A percentile compares a stretch with the other conserved stretches of the same genome.
Conservation (phyloP, 2,888 invertebrate genomes). For the Peribatodes rhomboidaria region DNA sequence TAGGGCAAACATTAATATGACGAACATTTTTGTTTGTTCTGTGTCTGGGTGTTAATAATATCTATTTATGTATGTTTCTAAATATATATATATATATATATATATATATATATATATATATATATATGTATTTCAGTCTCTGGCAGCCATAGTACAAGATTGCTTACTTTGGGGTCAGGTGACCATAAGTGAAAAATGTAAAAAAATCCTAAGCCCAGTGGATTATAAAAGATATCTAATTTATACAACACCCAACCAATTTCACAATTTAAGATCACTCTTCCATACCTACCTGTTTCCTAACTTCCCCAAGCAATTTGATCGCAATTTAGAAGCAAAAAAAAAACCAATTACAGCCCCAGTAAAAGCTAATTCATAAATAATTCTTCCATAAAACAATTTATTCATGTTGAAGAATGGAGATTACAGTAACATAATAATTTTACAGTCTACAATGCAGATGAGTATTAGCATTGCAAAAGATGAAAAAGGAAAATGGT, state of each 20-base stretch:
- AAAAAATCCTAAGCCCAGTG: too few relatives aligned
- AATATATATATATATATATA: too few relatives aligned
- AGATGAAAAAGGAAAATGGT: conserved; percentile 27
- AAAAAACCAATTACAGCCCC: conserved; percentile 24
- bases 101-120: too few relatives aligned
- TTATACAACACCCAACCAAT: neutral
- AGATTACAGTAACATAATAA: conserved; percentile 39
- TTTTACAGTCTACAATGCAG: conserved; percentile 33
- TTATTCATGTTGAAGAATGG: conserved; percentile 37
- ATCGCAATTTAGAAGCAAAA: conserved; percentile 17
- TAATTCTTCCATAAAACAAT: conserved; percentile 35
- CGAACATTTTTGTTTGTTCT: too few relatives aligned
- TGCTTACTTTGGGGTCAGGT: too few relatives aligned
- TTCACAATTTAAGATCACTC: neutral
- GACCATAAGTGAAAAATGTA: too few relatives aligned
- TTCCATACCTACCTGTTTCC: neutral
- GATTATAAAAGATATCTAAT: too few relatives aligned
- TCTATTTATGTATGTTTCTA: too few relatives aligned
- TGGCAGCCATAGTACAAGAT: too few relatives aligned
- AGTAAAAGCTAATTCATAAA: conserved; percentile 30
- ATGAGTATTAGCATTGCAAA: conserved; percentile 38
- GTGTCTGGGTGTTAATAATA: too few relatives aligned
- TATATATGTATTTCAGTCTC: too few relatives aligned
- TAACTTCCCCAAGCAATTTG: conserved; percentile 11
- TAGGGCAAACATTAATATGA: too few relatives aligned